Conservation (phyloP, 37 sponge, comb jelly and placozoan genomes). For the Crambe crambe region DNA sequence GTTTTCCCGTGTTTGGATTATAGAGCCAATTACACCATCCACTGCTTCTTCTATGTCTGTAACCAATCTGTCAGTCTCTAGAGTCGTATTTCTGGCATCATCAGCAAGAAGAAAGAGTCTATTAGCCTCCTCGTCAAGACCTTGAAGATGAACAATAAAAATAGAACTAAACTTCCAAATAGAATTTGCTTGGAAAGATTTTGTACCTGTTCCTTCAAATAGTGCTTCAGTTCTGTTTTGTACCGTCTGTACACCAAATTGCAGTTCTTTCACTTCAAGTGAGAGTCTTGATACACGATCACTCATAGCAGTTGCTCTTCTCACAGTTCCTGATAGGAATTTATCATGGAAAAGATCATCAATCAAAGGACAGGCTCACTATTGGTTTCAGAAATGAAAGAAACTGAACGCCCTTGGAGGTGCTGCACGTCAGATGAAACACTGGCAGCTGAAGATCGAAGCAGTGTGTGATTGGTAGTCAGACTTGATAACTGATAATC, state of each 20-base stretch:
- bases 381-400: no score
- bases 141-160: neutral
- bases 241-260: no score
- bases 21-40: neutral
- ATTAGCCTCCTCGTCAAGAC: neutral
- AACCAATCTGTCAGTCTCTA: slow-evolving; percentile 4
- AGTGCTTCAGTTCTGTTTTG: neutral
- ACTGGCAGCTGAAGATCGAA: no score
- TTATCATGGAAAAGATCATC: no score
- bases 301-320: neutral
- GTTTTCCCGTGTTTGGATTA: neutral
- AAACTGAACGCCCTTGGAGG: no score
- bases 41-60: slow-evolving; percentile 1
- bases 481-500: no score
- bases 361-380: no score
- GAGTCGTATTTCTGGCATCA: neutral
- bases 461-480: no score
- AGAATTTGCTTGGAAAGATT: no score
- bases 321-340: neutral
- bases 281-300: neutral
- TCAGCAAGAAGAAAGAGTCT: neutral
- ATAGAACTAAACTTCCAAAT: no score
- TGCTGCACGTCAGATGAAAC: no score
- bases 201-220: neutral
- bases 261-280: neutral